Conservation (phyloP, 2,888 invertebrate species). For the Hydropsyche betteni region DNA sequence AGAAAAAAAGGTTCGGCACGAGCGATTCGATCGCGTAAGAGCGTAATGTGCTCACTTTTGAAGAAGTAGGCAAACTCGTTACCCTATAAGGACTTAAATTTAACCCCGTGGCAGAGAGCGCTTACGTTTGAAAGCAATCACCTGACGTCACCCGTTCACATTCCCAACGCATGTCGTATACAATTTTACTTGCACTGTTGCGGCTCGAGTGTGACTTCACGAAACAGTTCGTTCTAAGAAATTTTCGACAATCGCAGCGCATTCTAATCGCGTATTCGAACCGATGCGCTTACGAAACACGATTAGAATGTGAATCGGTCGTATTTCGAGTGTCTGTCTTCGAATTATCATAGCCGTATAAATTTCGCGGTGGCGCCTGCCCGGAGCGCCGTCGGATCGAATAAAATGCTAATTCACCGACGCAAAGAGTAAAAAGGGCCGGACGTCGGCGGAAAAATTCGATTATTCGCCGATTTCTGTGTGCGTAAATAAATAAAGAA, state of each 20-base stretch:
- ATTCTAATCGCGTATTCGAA: background rate
- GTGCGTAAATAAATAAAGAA: constrained; percentile 4
- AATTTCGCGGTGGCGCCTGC: constrained; percentile 30
- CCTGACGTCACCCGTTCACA: background rate
- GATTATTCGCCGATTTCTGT: too few species aligned
- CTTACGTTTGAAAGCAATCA: constrained; percentile 26
- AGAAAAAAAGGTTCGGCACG: constrained; percentile 1
- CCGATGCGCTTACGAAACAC: background rate
- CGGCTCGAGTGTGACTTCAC: background rate
- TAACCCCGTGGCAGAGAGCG: constrained; percentile 37
- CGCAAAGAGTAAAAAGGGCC: constrained; percentile 4
- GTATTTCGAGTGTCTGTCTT: constrained; percentile 2
- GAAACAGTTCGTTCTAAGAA: constrained; percentile 12
- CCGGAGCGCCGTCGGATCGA: constrained; percentile 22
- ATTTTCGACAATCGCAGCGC: constrained; percentile 22
- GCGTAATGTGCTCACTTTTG: constrained; percentile 41
- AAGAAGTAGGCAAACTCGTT: constrained; percentile 49
- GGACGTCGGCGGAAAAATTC: background rate
- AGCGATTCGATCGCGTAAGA: constrained; percentile 13
- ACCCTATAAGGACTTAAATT: constrained; percentile 47
- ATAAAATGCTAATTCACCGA: constrained; percentile 23
- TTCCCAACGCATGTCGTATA: background rate
- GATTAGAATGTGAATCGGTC: constrained; percentile 6
- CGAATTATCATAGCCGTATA: constrained; percentile 26
- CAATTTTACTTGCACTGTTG: background rate